Evolutionary conservation across 2,888 invertebrate species (phyloP).

Genomic region (Oscheius onirici): DNA sequence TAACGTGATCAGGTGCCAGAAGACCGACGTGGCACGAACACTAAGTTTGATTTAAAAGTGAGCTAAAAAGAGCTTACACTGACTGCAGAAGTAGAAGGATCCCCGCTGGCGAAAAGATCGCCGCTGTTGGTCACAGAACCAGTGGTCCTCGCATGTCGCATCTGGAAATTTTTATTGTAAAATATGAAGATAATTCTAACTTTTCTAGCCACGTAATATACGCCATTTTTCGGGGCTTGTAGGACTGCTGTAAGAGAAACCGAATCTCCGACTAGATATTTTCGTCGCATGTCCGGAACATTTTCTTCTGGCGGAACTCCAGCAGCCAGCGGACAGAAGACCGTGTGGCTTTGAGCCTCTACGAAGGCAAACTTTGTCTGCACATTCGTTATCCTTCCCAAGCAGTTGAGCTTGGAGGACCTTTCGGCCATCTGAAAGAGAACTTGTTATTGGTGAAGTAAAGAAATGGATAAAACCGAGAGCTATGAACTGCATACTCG

Average conservation of each 20-base stretch:
- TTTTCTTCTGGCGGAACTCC: slow-evolving; percentile 9
- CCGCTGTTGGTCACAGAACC: background rate
- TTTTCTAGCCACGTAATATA: slow-evolving; percentile 24
- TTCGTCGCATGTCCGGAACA: slow-evolving; percentile 21
- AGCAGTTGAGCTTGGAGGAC: background rate
- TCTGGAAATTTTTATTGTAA: background rate
- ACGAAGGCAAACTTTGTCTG: slow-evolving; percentile 25
- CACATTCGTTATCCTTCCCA: slow-evolving; percentile 18
- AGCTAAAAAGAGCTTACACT: background rate
- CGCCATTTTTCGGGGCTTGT: slow-evolving; percentile 30
- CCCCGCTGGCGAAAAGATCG: background rate
- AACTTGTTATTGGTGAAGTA: no score
- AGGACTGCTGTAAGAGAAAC: slow-evolving; percentile 25
- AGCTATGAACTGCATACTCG: no score
- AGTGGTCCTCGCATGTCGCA: background rate
- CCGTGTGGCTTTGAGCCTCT: background rate
- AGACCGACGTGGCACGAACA: background rate
- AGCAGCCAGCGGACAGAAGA: slow-evolving; percentile 33
- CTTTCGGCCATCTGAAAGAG: slow-evolving; percentile 5
- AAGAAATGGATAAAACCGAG: no score
- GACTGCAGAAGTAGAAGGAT: background rate
- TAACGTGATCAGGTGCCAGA: background rate
- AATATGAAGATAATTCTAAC: slow-evolving; percentile 10
- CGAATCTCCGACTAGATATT: slow-evolving; percentile 20
- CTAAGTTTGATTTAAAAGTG: background rate